phyloP scores from a whole-genome alignment of 2,797 vertebrate genomes.

The Phyllotis vaccarum region DNA sequence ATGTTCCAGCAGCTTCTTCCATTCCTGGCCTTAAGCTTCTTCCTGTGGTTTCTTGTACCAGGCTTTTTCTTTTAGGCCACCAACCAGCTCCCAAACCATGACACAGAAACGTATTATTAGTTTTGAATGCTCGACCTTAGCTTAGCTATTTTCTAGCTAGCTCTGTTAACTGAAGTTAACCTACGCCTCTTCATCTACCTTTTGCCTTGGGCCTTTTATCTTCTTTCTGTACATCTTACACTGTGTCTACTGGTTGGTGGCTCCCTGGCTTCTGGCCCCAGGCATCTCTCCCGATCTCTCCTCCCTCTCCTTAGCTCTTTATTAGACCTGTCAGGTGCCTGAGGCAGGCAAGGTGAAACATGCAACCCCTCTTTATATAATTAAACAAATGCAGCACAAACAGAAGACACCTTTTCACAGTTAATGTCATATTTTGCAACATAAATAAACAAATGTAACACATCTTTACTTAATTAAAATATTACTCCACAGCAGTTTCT shows the following conservation, averaged over 20 bases:
- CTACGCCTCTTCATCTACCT: neutral
- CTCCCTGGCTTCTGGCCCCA: neutral
- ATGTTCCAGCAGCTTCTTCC: neutral
- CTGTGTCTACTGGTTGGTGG: neutral
- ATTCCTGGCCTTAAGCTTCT: neutral
- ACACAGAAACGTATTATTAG: neutral
- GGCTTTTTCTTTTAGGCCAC: neutral
- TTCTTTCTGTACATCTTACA: neutral
- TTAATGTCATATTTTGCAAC: neutral
- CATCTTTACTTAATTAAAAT: neutral
- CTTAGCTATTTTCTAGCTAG: neutral
- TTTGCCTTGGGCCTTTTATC: neutral
- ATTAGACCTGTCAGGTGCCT: neutral
- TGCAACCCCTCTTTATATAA: neutral
- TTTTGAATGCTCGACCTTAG: neutral
- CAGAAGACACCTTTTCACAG: neutral
- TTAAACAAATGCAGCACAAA: neutral
- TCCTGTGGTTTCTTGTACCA: neutral
- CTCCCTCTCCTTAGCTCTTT: neutral
- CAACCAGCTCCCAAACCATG: neutral
- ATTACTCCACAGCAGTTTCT: neutral
- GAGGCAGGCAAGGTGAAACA: neutral
- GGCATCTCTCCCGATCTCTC: neutral
- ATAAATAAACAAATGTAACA: neutral
- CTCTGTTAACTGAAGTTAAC: neutral